Evolutionary conservation across 2,113 vertebrate species (phyloP).

Genomic region (Apodemus sylvaticus): DNA sequence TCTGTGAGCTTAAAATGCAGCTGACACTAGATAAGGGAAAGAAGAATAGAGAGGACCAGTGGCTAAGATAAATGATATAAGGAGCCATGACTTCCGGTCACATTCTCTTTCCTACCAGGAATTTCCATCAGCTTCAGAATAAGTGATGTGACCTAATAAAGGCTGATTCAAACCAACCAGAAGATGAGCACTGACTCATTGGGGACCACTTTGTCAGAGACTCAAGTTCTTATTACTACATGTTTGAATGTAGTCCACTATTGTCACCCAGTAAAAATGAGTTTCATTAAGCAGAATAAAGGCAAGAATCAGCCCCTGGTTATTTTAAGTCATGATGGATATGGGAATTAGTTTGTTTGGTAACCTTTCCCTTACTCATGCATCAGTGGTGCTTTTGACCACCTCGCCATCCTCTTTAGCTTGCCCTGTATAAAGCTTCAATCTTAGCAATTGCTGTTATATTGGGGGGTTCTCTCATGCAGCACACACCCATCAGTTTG

Average conservation of each 20-base stretch:
- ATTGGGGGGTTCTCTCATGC: neutral
- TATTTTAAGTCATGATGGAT: neutral
- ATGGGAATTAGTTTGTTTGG: neutral
- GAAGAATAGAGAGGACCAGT: neutral
- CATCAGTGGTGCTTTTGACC: neutral
- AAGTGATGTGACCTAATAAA: neutral
- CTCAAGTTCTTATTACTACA: neutral
- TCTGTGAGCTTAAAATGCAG: neutral
- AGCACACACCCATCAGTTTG: neutral
- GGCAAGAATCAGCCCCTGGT: neutral
- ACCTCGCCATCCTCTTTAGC: neutral
- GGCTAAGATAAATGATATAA: neutral
- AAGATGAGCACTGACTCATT: neutral
- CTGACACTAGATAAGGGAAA: neutral
- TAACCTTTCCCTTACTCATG: neutral
- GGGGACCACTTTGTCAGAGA: neutral
- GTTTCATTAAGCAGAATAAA: conserved; percentile 49
- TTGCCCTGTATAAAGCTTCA: neutral
- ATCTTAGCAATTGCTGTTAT: neutral
- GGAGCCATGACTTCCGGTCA: neutral
- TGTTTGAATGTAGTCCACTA: conserved; percentile 29
- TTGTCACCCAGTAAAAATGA: neutral
- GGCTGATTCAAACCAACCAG: neutral
- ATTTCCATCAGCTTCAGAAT: neutral
- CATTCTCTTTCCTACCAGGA: neutral